Base-by-base conservation (phyloP, 2,797 vertebrate species). In the Garrulus glandarius region DNA sequence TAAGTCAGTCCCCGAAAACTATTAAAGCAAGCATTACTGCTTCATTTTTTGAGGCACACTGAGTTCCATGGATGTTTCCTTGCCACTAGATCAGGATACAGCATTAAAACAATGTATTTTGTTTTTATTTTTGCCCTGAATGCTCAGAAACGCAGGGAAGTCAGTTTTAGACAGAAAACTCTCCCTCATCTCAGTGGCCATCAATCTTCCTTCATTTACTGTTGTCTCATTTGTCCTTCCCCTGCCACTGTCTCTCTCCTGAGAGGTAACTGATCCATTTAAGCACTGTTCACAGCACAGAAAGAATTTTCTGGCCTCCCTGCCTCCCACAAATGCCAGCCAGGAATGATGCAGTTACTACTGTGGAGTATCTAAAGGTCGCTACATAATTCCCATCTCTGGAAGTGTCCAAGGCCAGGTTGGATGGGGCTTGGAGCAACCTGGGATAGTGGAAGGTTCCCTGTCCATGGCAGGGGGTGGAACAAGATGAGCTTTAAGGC, bases 131-230 rank as follows among this genome's bases (percentile, higher is more conserved):
- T 61, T 46, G 4, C 37, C 41, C 26, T 18, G 17, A 49, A 27
- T 43, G 36, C 61, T 65, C 47, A 82, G 47, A 95, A 95, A 49
- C 4, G 0, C 39, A 37, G 14, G 5, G 20, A 84, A 89, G 47
- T 44, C 89, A 79, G 50, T 69, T 96, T 92, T 79, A 87, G 47
- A 84, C 32, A 72, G 59, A 75, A 90, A 81, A 34, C 10, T 52
- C 41, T 61, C 26, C 32, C 78, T 44, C 75, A 85, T 59, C 50
- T 82, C 89, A 65, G 55, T 18, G 47, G 67, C 46, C 63, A 92
- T 88, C 77, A 89, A 87, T 93, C 89, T 92, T 82, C 27, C 63
- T 87, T 84, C 74, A 79, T 79, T 87, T 82, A 61, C 55, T 76
- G 47, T 34, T 67, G 69, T 65, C 77, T 91, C 41, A 4, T 91